These are phyloP conservation scores for Danionella cerebrum DNA, from an alignment of 2,113 vertebrate genomes.

Conservation along the genomic window DNA sequence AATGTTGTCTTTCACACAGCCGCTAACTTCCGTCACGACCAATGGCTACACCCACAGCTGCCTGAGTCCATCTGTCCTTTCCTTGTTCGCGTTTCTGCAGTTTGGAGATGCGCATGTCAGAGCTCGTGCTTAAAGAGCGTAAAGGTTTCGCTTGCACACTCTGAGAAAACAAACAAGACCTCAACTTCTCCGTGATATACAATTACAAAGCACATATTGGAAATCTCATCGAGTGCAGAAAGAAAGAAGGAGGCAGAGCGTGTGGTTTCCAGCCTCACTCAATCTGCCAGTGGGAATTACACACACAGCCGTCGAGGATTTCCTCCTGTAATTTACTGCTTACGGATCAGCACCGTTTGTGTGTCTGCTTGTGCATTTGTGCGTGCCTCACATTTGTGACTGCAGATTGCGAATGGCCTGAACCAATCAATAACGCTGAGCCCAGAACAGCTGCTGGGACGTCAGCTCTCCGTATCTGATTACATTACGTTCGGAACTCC, in stretches of 20 bases:
- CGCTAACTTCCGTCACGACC: conserved; percentile 36
- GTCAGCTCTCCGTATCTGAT: conserved; percentile 21
- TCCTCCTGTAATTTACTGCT: conserved; percentile 45
- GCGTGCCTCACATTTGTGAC: conserved; percentile 13
- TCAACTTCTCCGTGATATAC: conserved; percentile 27
- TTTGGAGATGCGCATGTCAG: conserved; percentile 7
- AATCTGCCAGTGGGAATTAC: conserved; percentile 46
- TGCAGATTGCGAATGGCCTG: conserved; percentile 10
- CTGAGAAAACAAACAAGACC: not conserved
- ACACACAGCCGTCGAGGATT: conserved; percentile 47
- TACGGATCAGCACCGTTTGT: conserved; percentile 5
- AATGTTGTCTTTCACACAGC: conserved; percentile 49
- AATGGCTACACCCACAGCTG: conserved; percentile 45
- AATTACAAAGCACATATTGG: conserved; percentile 41
- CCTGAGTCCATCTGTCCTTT: conserved; percentile 38
- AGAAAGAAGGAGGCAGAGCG: conserved; percentile 1
- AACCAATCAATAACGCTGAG: conserved; percentile 11
- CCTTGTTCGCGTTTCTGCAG: conserved; percentile 13
- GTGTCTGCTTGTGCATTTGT: conserved; percentile 5
- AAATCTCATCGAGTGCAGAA: conserved; percentile 31
- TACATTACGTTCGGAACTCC: conserved; percentile 17
- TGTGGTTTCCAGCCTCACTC: conserved; percentile 48
- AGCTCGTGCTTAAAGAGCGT: conserved; percentile 4
- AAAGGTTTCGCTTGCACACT: not conserved
- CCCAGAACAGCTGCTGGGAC: conserved; percentile 11